Percentiles rank a stretch among this genome's conserved stretches.
Evolutionary conservation across 2,888 invertebrate genomes (phyloP).

Genomic region (Drosophila dives): DNA sequence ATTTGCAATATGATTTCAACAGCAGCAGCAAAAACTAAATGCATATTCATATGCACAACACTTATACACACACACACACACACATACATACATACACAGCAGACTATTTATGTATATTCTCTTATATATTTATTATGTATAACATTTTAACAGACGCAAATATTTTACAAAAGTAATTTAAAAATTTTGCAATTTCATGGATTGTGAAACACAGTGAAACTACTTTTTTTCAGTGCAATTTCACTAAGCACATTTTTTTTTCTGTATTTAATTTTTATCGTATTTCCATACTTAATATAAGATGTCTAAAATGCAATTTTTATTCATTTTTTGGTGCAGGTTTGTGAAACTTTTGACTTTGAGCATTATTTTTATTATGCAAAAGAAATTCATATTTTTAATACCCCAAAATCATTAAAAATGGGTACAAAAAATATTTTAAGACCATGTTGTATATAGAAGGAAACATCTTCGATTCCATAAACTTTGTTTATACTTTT

Average conservation of each 20-base stretch:
- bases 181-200: conserved; percentile 14
- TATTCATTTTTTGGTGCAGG: neutral
- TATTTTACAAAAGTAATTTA: conserved; percentile 27
- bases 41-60: conserved; percentile 19
- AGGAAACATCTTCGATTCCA: neutral
- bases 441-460: neutral
- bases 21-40: conserved; percentile 15
- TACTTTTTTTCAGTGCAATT: neutral
- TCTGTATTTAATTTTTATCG: neutral
- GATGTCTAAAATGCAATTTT: neutral
- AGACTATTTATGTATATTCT: neutral
- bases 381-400: too few species aligned
- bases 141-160: conserved; percentile 2
- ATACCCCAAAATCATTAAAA: neutral
- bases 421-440: neutral
- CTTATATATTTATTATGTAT: conserved; percentile 15
- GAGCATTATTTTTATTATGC: neutral
- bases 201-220: neutral
- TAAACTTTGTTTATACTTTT: neutral
- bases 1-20: conserved; percentile 67
- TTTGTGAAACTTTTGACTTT: neutral
- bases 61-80: neutral
- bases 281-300: neutral
- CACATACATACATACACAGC: neutral
- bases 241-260: neutral